A percentile compares a stretch with the other conserved stretches of the same genome.
Evolutionary conservation across 2,797 vertebrate species (phyloP).

Genomic region (Mergus octosetaceus): DNA sequence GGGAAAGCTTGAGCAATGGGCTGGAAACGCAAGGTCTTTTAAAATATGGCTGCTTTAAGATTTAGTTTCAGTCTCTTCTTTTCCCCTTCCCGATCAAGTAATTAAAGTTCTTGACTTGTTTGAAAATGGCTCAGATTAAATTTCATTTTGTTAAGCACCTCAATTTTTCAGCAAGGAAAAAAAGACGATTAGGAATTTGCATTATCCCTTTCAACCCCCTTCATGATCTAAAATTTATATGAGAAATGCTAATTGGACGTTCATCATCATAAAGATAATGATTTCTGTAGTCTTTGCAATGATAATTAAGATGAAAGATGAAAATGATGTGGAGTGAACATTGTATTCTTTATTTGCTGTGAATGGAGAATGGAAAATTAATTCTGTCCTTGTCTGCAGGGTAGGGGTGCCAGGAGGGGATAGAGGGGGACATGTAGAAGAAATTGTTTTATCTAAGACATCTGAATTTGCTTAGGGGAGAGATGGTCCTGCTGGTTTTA

Average conservation of each 20-base stretch:
- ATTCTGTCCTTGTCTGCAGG: slow-evolving; percentile 60
- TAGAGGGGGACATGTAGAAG: neutral
- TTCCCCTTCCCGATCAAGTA: slow-evolving; percentile 68
- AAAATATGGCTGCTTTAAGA: slow-evolving; percentile 67
- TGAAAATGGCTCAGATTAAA: slow-evolving; percentile 79
- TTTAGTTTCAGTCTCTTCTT: slow-evolving; percentile 59
- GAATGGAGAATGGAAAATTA: slow-evolving; percentile 53
- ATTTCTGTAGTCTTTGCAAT: slow-evolving; percentile 78
- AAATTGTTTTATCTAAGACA: slow-evolving; percentile 5
- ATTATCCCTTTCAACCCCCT: slow-evolving; percentile 77
- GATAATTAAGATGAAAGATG: slow-evolving; percentile 83
- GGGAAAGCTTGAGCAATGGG: slow-evolving; percentile 52
- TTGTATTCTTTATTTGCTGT: slow-evolving; percentile 73
- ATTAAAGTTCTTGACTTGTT: slow-evolving; percentile 80
- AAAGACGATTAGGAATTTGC: slow-evolving; percentile 78
- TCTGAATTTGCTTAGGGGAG: slow-evolving; percentile 16
- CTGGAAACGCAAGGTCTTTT: slow-evolving; percentile 70
- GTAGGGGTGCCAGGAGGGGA: neutral
- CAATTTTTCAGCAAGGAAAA: slow-evolving; percentile 76
- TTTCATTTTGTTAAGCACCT: slow-evolving; percentile 81
- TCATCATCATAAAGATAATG: slow-evolving; percentile 81
- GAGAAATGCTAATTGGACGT: slow-evolving; percentile 81
- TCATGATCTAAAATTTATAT: slow-evolving; percentile 81
- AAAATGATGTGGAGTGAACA: slow-evolving; percentile 72
- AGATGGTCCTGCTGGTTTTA: slow-evolving; percentile 1